Conservation (phyloP, 1,140 invertebrate species). For the Nasonia giraulti region DNA sequence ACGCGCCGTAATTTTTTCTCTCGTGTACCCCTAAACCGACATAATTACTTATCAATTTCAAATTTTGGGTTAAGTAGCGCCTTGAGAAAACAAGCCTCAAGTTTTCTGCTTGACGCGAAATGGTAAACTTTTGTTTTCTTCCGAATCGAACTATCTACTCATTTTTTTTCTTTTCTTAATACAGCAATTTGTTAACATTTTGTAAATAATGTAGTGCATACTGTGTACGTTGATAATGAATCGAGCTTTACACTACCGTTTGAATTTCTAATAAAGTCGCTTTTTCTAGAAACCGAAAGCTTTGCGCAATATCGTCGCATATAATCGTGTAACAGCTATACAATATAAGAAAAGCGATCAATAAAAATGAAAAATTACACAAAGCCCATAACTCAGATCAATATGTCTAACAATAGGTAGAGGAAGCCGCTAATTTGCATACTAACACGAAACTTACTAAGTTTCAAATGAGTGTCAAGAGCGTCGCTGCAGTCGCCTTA, state of each 20-base stretch:
- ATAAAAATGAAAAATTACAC: not conserved
- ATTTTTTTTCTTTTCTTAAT: no score
- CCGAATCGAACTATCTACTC: no score
- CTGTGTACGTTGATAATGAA: no score
- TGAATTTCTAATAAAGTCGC: no score
- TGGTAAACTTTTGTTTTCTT: not conserved
- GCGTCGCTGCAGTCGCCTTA: not conserved
- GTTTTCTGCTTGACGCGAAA: not conserved
- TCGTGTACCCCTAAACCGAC: no score
- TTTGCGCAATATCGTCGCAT: not conserved
- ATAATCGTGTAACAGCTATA: no score
- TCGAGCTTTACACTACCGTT: no score
- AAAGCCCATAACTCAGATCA: not conserved
- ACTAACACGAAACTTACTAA: not conserved
- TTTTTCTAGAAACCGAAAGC: no score
- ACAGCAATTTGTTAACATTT: no score
- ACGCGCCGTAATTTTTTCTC: no score
- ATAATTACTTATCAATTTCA: constrained; percentile 19
- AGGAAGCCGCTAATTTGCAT: not conserved
- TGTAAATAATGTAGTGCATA: no score
- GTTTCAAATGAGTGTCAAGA: not conserved
- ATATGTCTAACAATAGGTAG: constrained; percentile 17
- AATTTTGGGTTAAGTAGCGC: not conserved
- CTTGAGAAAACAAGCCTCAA: constrained; percentile 27
- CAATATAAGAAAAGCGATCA: no score